phyloP scores from a whole-genome alignment of 1,140 invertebrate genomes.

The Diplogasteroides magnus region DNA sequence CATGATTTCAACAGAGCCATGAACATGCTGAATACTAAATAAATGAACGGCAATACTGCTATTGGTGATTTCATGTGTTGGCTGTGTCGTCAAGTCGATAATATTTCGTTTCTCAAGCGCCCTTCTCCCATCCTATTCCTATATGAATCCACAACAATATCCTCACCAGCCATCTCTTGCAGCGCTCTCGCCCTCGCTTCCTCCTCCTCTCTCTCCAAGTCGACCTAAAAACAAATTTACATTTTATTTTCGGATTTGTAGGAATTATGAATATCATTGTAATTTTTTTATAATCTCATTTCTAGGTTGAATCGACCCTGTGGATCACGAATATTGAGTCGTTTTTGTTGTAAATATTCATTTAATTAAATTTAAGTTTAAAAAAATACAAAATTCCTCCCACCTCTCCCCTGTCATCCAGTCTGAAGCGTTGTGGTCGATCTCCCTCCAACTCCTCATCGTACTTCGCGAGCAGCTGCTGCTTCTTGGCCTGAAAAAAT shows the following conservation, averaged over 20 bases:
- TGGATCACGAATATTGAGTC: too few species aligned
- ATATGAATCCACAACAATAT: not conserved
- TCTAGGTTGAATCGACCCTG: too few species aligned
- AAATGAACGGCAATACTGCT: too few species aligned
- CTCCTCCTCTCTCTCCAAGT: conserved; percentile 55
- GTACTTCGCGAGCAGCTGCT: conserved; percentile 79
- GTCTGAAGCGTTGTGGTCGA: conserved; percentile 72
- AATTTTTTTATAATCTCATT: too few species aligned
- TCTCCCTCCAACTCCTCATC: conserved; percentile 85
- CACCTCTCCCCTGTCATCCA: conserved; percentile 64
- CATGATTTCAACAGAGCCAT: too few species aligned
- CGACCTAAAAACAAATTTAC: conserved; percentile 22
- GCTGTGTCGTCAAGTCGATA: too few species aligned
- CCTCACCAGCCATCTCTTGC: not conserved
- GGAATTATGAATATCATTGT: too few species aligned
- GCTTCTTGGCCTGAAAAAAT: conserved; percentile 58
- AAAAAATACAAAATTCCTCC: conserved; percentile 20
- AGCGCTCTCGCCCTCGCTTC: conserved; percentile 28
- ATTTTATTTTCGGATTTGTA: too few species aligned
- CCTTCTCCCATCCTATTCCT: not conserved
- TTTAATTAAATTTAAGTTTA: conserved; percentile 26
- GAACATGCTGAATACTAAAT: too few species aligned
- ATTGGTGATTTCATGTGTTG: too few species aligned
- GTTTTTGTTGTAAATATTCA: too few species aligned
- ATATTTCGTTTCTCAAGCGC: too few species aligned